Percentiles rank a stretch among this genome's conserved stretches.
phyloP scores from a whole-genome alignment of 1,140 invertebrate genomes.

The Bursaphelenchus mucronatus region DNA sequence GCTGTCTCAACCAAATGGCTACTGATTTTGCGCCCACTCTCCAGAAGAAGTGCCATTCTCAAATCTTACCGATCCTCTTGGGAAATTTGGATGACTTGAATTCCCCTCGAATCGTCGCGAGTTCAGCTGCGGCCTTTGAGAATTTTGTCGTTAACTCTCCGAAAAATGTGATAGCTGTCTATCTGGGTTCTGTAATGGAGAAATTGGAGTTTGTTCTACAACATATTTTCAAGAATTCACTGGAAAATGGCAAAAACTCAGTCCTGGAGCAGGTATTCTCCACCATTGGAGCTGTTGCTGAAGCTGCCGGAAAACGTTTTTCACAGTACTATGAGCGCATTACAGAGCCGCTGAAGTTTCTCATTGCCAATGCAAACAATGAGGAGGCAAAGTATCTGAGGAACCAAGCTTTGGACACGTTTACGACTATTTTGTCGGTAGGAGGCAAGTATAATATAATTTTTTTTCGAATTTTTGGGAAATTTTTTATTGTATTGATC shows the following conservation, averaged over 20 bases:
- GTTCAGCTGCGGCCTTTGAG: slow-evolving; percentile 80
- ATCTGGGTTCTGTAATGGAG: slow-evolving; percentile 81
- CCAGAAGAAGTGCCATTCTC: slow-evolving; percentile 94
- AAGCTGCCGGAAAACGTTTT: slow-evolving; percentile 94
- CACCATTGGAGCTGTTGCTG: slow-evolving; percentile 96
- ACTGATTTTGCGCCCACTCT: slow-evolving; percentile 94
- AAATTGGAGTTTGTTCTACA: slow-evolving; percentile 85
- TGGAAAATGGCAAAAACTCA: slow-evolving; percentile 88
- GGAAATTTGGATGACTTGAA: slow-evolving; percentile 82
- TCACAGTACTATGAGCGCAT: slow-evolving; percentile 68
- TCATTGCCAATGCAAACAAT: slow-evolving; percentile 75
- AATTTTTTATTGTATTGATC: no score
- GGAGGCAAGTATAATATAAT: slow-evolving; percentile 69
- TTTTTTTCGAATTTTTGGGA: no score
- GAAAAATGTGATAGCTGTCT: slow-evolving; percentile 80
- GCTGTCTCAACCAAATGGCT: slow-evolving; percentile 98
- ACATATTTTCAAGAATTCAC: slow-evolving; percentile 82
- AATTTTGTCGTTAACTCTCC: slow-evolving; percentile 99
- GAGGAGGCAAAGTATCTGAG: slow-evolving; percentile 69
- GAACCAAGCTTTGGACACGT: slow-evolving; percentile 92
- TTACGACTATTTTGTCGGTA: slow-evolving; percentile 92
- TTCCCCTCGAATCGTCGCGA: slow-evolving; percentile 83
- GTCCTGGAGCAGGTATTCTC: slow-evolving; percentile 92
- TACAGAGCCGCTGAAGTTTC: slow-evolving; percentile 94
- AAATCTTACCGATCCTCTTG: slow-evolving; percentile 82